phyloP scores from a whole-genome alignment of 2,797 vertebrate species.

The Sciurus vulgaris region DNA sequence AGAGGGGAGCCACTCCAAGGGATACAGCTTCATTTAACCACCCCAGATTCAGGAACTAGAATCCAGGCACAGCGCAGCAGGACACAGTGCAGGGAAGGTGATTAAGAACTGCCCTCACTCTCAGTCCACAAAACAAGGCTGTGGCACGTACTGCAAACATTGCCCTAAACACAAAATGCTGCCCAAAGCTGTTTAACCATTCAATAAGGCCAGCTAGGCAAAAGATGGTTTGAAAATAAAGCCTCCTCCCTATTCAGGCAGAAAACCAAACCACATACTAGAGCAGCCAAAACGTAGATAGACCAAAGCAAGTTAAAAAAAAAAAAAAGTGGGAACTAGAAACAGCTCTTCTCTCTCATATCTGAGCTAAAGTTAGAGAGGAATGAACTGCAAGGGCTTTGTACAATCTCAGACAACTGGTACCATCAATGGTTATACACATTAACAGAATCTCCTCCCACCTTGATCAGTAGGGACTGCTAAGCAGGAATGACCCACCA shows the following conservation, averaged over 20 bases:
- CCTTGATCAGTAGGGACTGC: neutral
- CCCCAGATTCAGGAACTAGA: constrained; percentile 29
- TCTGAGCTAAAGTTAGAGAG: neutral
- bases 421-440: neutral
- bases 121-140: neutral
- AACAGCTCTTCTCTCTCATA: neutral
- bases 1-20: constrained; percentile 22
- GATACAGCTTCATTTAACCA: constrained; percentile 45
- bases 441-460: neutral
- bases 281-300: neutral
- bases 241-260: neutral
- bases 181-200: constrained; percentile 27
- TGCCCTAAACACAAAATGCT: neutral
- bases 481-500: neutral
- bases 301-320: neutral
- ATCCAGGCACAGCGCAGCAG: constrained; percentile 53
- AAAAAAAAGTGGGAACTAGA: neutral
- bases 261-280: constrained; percentile 35
- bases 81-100: neutral
- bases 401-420: neutral
- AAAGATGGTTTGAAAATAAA: constrained; percentile 50
- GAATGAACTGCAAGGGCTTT: neutral
- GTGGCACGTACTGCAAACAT: neutral
- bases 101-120: constrained; percentile 19
- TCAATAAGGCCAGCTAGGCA: constrained; percentile 39